Conservation (phyloP, 2,888 invertebrate genomes). For the Metopia argyrocephala region DNA sequence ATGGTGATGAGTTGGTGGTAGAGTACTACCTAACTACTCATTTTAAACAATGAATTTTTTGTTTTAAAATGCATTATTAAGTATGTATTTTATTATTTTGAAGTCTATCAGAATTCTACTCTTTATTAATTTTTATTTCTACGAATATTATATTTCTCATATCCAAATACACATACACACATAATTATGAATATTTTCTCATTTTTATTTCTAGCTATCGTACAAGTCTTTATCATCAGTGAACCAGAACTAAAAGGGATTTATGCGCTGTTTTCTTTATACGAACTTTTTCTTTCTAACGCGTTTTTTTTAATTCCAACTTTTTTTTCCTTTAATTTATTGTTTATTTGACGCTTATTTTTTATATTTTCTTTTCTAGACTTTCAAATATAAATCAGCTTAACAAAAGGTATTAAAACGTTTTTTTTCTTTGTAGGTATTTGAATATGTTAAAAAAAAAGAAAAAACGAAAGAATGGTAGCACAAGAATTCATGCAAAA, state of each 20-base stretch:
- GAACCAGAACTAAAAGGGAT: conserved; percentile 61
- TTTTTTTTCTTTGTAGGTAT: not conserved
- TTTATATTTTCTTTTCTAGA: conserved; percentile 39
- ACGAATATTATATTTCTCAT: not conserved
- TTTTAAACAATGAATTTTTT: too few species aligned
- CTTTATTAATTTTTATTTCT: too few species aligned
- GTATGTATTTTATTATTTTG: too few species aligned
- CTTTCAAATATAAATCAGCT: conserved; percentile 32
- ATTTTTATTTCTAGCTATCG: not conserved
- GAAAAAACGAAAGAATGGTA: too few species aligned
- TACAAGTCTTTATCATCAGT: conserved; percentile 45
- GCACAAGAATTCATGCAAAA: too few species aligned
- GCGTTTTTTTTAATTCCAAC: conserved; percentile 41
- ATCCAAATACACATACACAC: not conserved
- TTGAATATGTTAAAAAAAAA: too few species aligned
- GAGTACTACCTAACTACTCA: too few species aligned
- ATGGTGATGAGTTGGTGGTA: too few species aligned
- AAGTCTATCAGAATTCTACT: too few species aligned
- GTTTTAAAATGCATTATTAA: too few species aligned
- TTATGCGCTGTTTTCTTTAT: conserved; percentile 39
- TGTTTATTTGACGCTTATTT: conserved; percentile 52
- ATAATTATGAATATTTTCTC: conserved; percentile 27
- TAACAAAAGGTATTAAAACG: conserved; percentile 34
- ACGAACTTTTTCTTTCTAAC: conserved; percentile 2
- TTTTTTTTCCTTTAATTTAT: conserved; percentile 13